A percentile compares a stretch with the other conserved stretches of the same genome.
Evolutionary conservation across 2,113 vertebrate species (phyloP).

Genomic region (Pachycephala philippinensis): DNA sequence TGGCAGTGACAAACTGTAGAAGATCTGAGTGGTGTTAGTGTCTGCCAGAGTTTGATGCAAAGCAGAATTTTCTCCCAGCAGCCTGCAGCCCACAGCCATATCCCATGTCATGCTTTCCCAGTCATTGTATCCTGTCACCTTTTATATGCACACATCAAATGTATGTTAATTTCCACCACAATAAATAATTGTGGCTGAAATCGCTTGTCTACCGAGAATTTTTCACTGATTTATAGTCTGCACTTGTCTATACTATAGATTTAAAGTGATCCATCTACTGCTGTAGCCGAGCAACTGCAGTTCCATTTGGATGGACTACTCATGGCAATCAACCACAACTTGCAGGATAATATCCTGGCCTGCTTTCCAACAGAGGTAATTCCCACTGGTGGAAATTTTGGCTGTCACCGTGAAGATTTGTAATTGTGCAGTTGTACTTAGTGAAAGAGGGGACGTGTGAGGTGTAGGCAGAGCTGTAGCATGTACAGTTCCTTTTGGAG

Average conservation of each 20-base stretch:
- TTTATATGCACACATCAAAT: neutral
- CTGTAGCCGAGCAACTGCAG: neutral
- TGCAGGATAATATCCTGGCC: neutral
- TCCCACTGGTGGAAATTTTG: neutral
- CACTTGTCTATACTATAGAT: neutral
- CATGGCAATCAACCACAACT: neutral
- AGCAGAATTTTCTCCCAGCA: neutral
- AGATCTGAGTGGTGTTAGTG: neutral
- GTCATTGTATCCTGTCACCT: neutral
- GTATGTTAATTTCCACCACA: neutral
- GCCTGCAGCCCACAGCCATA: neutral
- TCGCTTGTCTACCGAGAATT: neutral
- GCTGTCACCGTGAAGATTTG: neutral
- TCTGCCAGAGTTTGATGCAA: neutral
- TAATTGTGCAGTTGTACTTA: neutral
- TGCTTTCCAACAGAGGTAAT: neutral
- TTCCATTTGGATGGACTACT: neutral
- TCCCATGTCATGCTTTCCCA: neutral
- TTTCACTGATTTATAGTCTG: neutral
- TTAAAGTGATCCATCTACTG: neutral
- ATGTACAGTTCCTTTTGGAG: neutral
- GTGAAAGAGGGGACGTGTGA: neutral
- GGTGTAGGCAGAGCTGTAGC: neutral
- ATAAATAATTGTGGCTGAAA: constrained; percentile 18
- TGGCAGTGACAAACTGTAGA: neutral